Base-by-base conservation (phyloP, 2,888 invertebrate species). In the Atethmia centrago region DNA sequence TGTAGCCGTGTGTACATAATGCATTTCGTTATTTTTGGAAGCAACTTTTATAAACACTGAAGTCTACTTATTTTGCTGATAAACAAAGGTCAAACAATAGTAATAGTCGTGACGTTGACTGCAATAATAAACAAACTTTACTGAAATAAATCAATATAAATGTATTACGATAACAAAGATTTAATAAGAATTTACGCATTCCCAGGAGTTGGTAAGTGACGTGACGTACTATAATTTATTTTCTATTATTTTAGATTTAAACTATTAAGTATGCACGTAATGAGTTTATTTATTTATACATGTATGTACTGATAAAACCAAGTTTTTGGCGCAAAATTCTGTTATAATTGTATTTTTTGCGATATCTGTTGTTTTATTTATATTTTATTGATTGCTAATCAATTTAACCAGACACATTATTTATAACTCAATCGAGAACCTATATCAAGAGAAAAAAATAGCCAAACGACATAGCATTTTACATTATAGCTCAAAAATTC, bases 141-240 rank as follows among this genome's bases (percentile, higher is more conserved):
- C 8, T 28, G 12, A 61, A 55, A 59, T 78, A 79, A 78, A 79
- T 73, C 65, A 78, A 65, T 69, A 51, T 69, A 51, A n/a, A 73
- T 79, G 78, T 69, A 79, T 65, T 78, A 65, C 55, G 5, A 28
- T 58, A 40, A n/a, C 36, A 19, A 51, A 62, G 16, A 28, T 56
- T 47, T 49, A 36, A 55, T 55, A 42, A 47, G 56, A 62, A 67
- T 77, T 66, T 47, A 67, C 5, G 31, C 58, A 67, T 71, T 78
- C 71, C 45, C 62, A 78, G 55, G 65, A 36, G 19, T 42, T n/a
- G 19, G 19, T 59, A n/a, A 40, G 9, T 25, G 28, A 31, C 25
- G 19, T 28, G 63, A 47, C 5, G n/a, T 19, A 61, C 14, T 40
- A 42, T 65, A n/a, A 65, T 55, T 61, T 58, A 45, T 64, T 51